phyloP scores from a whole-genome alignment of 2,797 vertebrate genomes.

The Chaetophractus vellerosus region DNA sequence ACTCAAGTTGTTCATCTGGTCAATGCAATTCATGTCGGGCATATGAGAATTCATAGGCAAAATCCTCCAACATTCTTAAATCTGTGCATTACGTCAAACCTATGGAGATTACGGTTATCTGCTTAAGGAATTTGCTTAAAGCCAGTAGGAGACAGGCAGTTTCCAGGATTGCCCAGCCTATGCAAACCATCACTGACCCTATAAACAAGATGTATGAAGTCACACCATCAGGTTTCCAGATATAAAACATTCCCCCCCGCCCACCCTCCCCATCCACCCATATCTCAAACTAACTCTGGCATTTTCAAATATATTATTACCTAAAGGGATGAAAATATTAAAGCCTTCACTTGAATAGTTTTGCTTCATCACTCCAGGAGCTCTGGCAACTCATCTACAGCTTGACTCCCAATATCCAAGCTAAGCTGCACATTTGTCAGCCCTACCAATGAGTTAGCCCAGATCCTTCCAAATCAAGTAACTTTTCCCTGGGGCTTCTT shows the following conservation, averaged over 20 bases:
- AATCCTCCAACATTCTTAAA: conserved; percentile 1
- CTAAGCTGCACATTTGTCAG: not conserved
- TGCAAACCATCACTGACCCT: not conserved
- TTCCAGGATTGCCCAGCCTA: not conserved
- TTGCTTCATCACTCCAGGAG: not conserved
- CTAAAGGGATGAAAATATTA: conserved; percentile 39
- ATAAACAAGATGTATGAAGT: not conserved
- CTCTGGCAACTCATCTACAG: not conserved
- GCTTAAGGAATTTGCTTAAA: not conserved
- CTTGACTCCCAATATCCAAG: not conserved
- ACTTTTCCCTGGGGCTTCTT: conserved; percentile 4
- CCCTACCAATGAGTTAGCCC: not conserved
- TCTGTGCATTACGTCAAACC: not conserved
- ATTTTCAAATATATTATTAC: not conserved
- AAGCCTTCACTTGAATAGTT: conserved; percentile 5
- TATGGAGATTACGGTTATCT: not conserved
- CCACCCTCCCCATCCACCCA: not conserved
- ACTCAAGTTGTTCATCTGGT: not conserved
- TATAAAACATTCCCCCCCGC: not conserved
- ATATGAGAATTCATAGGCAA: not conserved
- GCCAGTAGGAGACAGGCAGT: not conserved
- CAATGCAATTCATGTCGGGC: not conserved
- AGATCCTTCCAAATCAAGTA: not conserved
- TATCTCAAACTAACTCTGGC: not conserved
- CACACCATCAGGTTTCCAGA: not conserved